Evolutionary conservation across 2,797 vertebrate genomes (phyloP).

Genomic region (Sebastes taczanowskii): DNA sequence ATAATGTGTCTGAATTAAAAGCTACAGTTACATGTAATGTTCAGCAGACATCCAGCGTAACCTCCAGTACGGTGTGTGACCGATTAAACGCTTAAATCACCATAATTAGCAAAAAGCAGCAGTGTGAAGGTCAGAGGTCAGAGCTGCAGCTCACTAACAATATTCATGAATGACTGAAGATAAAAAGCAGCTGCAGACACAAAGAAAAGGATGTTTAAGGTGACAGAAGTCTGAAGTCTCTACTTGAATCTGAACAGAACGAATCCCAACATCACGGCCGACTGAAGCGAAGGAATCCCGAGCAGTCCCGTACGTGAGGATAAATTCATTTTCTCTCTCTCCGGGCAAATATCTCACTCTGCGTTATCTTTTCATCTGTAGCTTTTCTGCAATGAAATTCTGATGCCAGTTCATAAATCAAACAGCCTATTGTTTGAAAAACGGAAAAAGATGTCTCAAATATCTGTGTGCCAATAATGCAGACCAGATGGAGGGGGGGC

Average conservation of each 20-base stretch:
- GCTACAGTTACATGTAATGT: not conserved
- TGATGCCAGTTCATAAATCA: slow-evolving; percentile 90
- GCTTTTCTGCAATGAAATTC: slow-evolving; percentile 84
- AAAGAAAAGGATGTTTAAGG: slow-evolving; percentile 9
- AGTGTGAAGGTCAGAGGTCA: slow-evolving; percentile 1
- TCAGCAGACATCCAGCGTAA: not conserved
- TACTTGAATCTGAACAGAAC: slow-evolving; percentile 1
- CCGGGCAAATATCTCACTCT: slow-evolving; percentile 70
- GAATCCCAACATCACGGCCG: not conserved
- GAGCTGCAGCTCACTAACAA: slow-evolving; percentile 6
- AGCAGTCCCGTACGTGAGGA: slow-evolving; percentile 44
- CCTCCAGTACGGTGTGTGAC: not conserved
- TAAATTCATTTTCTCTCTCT: slow-evolving; percentile 59
- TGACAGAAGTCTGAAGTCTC: not conserved
- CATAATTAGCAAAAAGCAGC: slow-evolving; percentile 12
- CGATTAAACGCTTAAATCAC: slow-evolving; percentile 3
- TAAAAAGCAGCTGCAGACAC: not conserved
- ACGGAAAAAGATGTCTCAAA: slow-evolving; percentile 87
- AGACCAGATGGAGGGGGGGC: slow-evolving; percentile 82
- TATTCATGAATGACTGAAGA: slow-evolving; percentile 10
- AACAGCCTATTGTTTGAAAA: slow-evolving; percentile 87
- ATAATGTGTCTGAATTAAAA: not conserved
- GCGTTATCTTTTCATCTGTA: slow-evolving; percentile 84
- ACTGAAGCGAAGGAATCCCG: not conserved
- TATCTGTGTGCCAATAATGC: slow-evolving; percentile 86